Percentiles rank a stretch among this genome's conserved stretches.
phyloP scores from a whole-genome alignment of 2,797 vertebrate genomes.

The Dryobates pubescens region DNA sequence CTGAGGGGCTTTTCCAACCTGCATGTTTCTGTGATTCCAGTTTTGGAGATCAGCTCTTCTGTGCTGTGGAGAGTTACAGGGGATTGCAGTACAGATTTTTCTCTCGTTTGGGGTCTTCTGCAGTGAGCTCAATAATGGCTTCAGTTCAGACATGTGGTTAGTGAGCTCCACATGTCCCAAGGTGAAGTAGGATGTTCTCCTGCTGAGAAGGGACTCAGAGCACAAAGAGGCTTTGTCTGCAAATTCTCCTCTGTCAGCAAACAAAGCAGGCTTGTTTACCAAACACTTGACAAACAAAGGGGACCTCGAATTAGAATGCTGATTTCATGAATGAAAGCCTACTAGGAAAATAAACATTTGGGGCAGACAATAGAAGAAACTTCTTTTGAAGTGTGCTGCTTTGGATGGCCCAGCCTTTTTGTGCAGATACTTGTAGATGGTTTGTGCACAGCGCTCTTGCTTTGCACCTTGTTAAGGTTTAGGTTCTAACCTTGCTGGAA shows the following conservation, averaged over 20 bases:
- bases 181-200: background rate
- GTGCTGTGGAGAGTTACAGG: rapidly evolving
- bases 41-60: background rate
- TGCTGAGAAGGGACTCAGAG: background rate
- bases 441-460: background rate
- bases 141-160: background rate
- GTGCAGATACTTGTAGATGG: background rate
- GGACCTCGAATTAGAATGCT: background rate
- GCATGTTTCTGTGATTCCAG: no score
- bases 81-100: background rate
- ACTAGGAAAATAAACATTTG: constrained; percentile 28
- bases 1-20: no score
- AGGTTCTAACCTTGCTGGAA: constrained; percentile 18
- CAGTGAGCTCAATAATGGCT: background rate
- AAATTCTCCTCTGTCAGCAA: background rate
- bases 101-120: background rate
- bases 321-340: background rate
- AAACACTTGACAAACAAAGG: background rate
- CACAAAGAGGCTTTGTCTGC: background rate
- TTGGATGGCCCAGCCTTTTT: background rate
- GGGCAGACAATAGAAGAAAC: background rate
- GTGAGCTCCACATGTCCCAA: background rate
- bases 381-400: background rate
- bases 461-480: background rate
- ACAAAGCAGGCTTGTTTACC: constrained; percentile 27